Conservation (phyloP, 2,797 vertebrate species). For the Glyptemys insculpta region DNA sequence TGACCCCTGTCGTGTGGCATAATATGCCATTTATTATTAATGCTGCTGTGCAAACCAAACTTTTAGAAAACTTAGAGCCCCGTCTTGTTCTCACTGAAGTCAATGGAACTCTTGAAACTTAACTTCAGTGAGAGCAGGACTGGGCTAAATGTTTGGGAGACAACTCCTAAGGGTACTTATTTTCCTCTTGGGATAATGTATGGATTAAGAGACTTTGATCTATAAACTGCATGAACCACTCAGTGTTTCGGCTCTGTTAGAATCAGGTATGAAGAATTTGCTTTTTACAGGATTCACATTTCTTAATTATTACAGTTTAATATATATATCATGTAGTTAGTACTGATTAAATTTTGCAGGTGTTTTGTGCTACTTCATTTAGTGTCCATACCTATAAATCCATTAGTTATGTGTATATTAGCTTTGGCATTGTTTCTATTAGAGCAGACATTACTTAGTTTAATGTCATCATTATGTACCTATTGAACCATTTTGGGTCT, state of each 20-base stretch:
- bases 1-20: not conserved
- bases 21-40: not conserved
- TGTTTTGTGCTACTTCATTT: constrained; percentile 23
- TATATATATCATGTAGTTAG: not conserved
- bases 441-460: constrained; percentile 22
- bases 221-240: not conserved
- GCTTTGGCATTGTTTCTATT: constrained; percentile 6
- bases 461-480: not conserved
- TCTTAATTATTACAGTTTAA: constrained; percentile 21
- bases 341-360: not conserved
- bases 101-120: not conserved
- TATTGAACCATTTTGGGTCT: not conserved
- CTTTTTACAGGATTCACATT: not conserved
- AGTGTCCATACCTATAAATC: not conserved
- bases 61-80: not conserved
- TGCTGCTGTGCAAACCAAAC: not conserved
- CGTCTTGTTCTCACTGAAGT: not conserved
- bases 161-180: not conserved
- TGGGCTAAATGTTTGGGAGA: not conserved
- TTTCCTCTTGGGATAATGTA: rapidly evolving
- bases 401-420: not conserved
- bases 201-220: not conserved
- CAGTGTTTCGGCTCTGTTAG: rapidly evolving
- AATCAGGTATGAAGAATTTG: not conserved
- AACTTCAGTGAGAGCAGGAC: not conserved